phyloP scores from a whole-genome alignment of 2,888 invertebrate species.

The Anticlea derivata region DNA sequence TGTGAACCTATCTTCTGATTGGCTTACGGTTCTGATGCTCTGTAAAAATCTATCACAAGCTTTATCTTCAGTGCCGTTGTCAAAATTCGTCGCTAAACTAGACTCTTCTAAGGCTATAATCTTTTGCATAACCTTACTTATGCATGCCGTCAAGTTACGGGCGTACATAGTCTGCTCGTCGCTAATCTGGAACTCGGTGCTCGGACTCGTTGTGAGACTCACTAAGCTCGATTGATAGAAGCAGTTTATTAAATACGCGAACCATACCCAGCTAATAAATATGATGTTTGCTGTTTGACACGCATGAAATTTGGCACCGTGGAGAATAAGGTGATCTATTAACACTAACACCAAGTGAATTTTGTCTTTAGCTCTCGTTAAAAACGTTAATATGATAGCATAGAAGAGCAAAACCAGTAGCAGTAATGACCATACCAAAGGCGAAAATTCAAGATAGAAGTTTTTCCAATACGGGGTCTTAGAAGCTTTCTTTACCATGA shows the following conservation, averaged over 20 bases:
- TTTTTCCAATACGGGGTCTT: conserved; percentile 45
- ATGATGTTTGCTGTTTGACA: conserved; percentile 38
- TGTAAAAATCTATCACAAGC: conserved; percentile 37
- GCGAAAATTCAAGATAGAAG: conserved; percentile 50
- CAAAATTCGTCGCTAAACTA: background rate
- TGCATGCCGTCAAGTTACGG: conserved; percentile 50
- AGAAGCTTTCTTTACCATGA: conserved; percentile 50
- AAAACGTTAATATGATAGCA: conserved; percentile 35
- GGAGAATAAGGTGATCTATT: conserved; percentile 47
- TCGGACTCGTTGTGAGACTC: conserved; percentile 42
- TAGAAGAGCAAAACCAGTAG: conserved; percentile 41
- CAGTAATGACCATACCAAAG: conserved; percentile 49
- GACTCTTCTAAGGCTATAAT: conserved; percentile 25
- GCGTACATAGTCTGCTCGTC: conserved; percentile 36
- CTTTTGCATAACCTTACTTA: conserved; percentile 44
- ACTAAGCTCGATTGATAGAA: conserved; percentile 43
- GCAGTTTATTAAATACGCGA: conserved; percentile 44
- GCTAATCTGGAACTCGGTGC: conserved; percentile 33
- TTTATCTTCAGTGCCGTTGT: conserved; percentile 3
- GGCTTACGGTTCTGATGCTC: conserved; percentile 49
- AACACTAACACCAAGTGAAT: conserved; percentile 42
- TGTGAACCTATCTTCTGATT: conserved; percentile 45
- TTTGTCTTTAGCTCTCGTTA: conserved; percentile 42
- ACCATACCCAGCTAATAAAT: conserved; percentile 55
- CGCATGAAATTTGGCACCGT: conserved; percentile 38